Base-by-base conservation (phyloP, 92 coral and sea anemone genomes). In the Bergia puertoricense region DNA sequence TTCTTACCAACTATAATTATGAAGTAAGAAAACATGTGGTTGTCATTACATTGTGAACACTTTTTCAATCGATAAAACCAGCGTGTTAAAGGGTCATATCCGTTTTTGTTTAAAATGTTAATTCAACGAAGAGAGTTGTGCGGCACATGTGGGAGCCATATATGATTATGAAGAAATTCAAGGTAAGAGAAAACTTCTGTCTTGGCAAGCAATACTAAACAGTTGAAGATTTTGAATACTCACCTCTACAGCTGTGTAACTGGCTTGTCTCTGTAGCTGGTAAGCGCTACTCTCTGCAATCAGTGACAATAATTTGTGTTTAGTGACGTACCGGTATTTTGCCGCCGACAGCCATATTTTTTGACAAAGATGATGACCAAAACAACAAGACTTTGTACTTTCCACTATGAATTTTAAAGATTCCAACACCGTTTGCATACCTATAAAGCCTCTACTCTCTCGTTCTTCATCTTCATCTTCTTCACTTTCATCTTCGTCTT, bases 401-500 rank as follows among this genome's bases (percentile, higher is more conserved):
- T 38, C 22, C 4, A 43, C 20, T 2, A 23, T 2, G 3, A 14
- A 10, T 30, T 73, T 84, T 8, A 13, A 46, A 71, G 45, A 18
- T 23, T 54, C 14, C 23, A 71, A 48, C 10, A 3, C 30, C 14
- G 36, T 20, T 46, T 46, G 23, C 67, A 71, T 43, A 84, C 87
- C 87, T 46, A 84, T 46, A 36, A 36, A 56, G 40, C 8, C 45
- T 2, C 15, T 36, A 59, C 78, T 84, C 43, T 44, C 74, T 23
- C 20, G 20, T 1, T 82, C 86, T 30, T 82, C 86, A 3, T 82
- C 86, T 30, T 82, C 86, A 14, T 69, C 87, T 72, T 75, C 79
- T 75, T 84, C 86, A 10, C 42, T 45, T 69, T 69, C 86, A 2
- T 46, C 77, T 42, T 83, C 86, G 6, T 43, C 79, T 15, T 84